Evolutionary conservation across 2,113 vertebrate species (phyloP), one percentile per base, ranked within the genome.

Genomic region (Vidua macroura): DNA sequence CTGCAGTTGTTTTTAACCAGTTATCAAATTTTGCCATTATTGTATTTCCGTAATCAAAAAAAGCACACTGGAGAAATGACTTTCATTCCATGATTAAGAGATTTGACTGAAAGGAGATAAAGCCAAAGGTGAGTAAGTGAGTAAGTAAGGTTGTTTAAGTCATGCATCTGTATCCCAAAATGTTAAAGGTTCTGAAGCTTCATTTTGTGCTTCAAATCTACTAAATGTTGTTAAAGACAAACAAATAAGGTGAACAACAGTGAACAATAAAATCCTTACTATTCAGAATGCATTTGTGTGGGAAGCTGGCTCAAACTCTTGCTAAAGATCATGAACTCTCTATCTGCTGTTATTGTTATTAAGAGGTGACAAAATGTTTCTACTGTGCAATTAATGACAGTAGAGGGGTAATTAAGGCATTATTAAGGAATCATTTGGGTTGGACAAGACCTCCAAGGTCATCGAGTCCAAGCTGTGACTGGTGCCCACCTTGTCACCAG

Each of bases 391-490:
- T 46, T 74, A 28, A 13, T 13, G 31, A 15, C n/a, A 84, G 41
- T 43, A 74, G 41, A 56, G 59, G 24, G 5, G 11, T 23, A 48
- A 74, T 41, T 56, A 41, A 56, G 28, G n/a, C 49, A 73, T 39
- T 35, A 35, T 8, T 35, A 35, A 35, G 33, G 23, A 53, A 62
- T 28, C 39, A 23, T 46, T 23, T 33, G 19, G 39, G 64, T 20
- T 53, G 74, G 19, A 53, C 24, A 33, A 33, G 48, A 20, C 4
- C 28, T 53, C n/a, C n/a, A 20, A 39, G 64, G 15, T 4, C n/a
- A 60, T 15, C 0, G 0, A 60, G 39, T 33, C 17, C 39, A 44
- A 4, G 5, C 31, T 62, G 39, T 44, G 67, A 0, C 25, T 5
- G 24, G 19, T 16, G 1, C 55, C 37, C 21, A 20, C 13, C 43